A percentile compares a stretch with the other conserved stretches of the same genome.
phyloP scores from a whole-genome alignment of 2,797 vertebrate genomes.

The Leucoraja ocellata region DNA sequence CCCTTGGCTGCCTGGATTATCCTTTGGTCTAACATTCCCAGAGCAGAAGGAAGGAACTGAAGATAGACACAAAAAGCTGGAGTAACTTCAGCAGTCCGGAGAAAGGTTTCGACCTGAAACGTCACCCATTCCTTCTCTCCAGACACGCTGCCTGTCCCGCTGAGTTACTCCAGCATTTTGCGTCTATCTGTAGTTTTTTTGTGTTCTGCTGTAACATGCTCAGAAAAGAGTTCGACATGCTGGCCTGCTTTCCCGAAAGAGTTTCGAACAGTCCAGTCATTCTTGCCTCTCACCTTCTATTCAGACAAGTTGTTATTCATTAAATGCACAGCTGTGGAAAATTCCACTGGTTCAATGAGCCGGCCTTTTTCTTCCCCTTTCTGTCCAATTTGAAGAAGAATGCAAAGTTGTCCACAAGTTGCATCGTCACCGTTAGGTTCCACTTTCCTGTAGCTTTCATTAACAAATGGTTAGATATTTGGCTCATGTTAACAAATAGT shows the following conservation, averaged over 20 bases:
- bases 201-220: not conserved
- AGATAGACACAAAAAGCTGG: no score
- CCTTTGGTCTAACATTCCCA: not conserved
- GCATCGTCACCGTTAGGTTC: not conserved
- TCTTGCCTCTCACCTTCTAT: not conserved
- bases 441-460: not conserved
- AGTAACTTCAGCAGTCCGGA: no score
- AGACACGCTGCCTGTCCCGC: no score
- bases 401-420: not conserved
- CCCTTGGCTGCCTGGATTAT: not conserved
- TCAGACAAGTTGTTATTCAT: slow-evolving; percentile 13
- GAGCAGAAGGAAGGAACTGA: no score
- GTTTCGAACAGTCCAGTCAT: not conserved
- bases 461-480: no score
- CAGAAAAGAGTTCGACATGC: not conserved
- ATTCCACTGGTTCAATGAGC: not conserved
- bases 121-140: no score
- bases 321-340: not conserved
- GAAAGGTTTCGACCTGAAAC: no score
- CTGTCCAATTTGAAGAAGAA: no score
- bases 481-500: no score
- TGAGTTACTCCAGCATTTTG: no score
- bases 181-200: not conserved
- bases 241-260: not conserved
- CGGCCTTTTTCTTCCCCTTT: no score